phyloP scores from a whole-genome alignment of 2,888 invertebrate genomes.

The Idaea aversata region DNA sequence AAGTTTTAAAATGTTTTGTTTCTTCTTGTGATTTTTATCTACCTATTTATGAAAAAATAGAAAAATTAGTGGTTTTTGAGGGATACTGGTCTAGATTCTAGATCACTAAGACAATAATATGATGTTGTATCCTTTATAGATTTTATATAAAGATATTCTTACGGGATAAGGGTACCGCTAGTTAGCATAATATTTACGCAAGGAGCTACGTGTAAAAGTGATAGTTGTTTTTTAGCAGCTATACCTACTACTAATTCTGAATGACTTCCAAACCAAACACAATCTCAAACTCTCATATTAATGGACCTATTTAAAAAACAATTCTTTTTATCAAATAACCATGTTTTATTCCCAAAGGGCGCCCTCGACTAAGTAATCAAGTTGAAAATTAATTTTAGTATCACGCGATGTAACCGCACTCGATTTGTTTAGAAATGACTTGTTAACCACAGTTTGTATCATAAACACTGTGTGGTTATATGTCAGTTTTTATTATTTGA shows the following conservation, averaged over 20 bases:
- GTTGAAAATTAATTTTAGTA: constrained; percentile 63
- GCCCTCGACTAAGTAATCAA: neutral
- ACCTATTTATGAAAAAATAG: too few species aligned
- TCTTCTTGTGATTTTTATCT: neutral
- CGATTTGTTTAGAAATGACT: constrained; percentile 63
- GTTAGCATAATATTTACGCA: too few species aligned
- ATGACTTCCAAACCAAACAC: neutral
- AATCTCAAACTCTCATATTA: neutral
- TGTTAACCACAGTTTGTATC: constrained; percentile 56
- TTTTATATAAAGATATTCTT: too few species aligned
- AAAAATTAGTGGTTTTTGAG: too few species aligned
- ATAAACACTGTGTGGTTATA: constrained; percentile 56
- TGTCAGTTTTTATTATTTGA: constrained; percentile 56
- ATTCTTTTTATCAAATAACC: neutral
- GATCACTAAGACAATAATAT: too few species aligned
- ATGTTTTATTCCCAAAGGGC: neutral
- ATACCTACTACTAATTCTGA: too few species aligned
- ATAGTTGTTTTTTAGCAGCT: too few species aligned
- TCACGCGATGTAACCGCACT: constrained; percentile 64
- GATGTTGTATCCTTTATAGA: too few species aligned
- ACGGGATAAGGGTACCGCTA: too few species aligned
- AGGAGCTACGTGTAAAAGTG: too few species aligned
- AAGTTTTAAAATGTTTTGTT: neutral
- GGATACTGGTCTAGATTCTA: too few species aligned
- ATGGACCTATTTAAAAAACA: neutral